Conservation (phyloP, 30 jellyfish, hydroid and myxozoan genomes). For the Cassiopea xamachana region DNA sequence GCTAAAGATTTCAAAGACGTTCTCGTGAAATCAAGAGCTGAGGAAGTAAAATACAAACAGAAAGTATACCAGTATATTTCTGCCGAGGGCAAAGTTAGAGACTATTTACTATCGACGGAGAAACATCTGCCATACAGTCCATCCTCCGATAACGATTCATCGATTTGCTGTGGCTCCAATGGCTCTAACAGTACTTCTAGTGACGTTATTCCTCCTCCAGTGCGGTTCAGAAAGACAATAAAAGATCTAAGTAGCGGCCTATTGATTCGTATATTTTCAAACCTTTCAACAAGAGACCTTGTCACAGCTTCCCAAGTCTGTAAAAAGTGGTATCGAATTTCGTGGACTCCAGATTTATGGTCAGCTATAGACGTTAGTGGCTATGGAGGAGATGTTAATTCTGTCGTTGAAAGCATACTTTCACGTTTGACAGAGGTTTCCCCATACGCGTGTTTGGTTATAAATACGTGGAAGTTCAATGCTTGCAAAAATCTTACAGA, state of each 20-base stretch:
- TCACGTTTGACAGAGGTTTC: slow-evolving; percentile 71
- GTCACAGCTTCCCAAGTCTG: slow-evolving; percentile 74
- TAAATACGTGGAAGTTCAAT: slow-evolving; percentile 53
- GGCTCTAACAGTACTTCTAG: slow-evolving; percentile 39
- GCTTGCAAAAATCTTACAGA: slow-evolving; percentile 70
- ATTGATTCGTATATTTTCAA: slow-evolving; percentile 50
- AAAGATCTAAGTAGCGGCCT: slow-evolving; percentile 40
- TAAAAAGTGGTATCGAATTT: slow-evolving; percentile 72
- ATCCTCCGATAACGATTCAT: slow-evolving; percentile 56
- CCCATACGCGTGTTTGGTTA: slow-evolving; percentile 79
- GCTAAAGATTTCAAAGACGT: slow-evolving; percentile 73
- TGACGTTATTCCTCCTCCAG: slow-evolving; percentile 14
- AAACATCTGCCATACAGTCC: slow-evolving; percentile 43
- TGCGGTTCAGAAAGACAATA: slow-evolving; percentile 19
- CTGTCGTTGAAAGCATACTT: slow-evolving; percentile 48
- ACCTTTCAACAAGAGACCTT: slow-evolving; percentile 68
- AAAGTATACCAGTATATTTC: slow-evolving; percentile 53
- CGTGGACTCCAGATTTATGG: slow-evolving; percentile 85
- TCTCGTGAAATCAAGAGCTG: slow-evolving; percentile 55
- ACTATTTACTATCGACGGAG: slow-evolving; percentile 66
- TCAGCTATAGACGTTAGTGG: slow-evolving; percentile 51
- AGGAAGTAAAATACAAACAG: slow-evolving; percentile 65
- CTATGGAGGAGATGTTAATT: slow-evolving; percentile 49
- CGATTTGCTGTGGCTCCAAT: slow-evolving; percentile 24
- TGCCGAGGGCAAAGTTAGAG: slow-evolving; percentile 68